These are phyloP conservation scores for Napeogenes inachia DNA, from an alignment of 2,888 invertebrate species.

Conservation along the genomic window DNA sequence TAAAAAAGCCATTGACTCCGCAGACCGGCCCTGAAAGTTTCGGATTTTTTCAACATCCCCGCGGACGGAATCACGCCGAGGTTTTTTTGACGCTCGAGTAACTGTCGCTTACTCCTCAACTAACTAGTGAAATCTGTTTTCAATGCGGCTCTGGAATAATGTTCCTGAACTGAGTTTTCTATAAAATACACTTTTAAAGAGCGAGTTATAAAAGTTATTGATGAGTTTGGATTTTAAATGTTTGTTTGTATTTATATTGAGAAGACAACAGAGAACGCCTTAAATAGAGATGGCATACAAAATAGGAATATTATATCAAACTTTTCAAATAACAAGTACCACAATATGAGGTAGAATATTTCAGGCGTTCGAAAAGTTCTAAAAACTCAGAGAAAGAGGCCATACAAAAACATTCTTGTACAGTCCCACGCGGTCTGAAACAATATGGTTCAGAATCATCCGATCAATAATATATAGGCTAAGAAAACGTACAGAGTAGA, in stretches of 20 bases:
- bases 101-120: slow-evolving; percentile 58
- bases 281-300: background rate
- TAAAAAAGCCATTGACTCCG: slow-evolving; percentile 76
- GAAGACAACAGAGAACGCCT: background rate
- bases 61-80: slow-evolving; percentile 56
- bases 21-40: slow-evolving; percentile 65
- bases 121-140: slow-evolving; percentile 47
- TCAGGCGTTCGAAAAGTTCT: background rate
- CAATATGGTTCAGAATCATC: slow-evolving; percentile 53
- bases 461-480: slow-evolving; percentile 76
- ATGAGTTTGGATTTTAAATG: slow-evolving; percentile 6
- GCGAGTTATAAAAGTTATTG: slow-evolving; percentile 2
- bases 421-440: slow-evolving; percentile 35
- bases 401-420: slow-evolving; percentile 4
- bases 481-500: slow-evolving; percentile 53
- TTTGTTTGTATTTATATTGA: background rate
- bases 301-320: background rate
- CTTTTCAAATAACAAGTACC: background rate
- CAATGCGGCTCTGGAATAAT: slow-evolving; percentile 25
- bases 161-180: slow-evolving; percentile 18
- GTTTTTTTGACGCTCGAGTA: slow-evolving; percentile 58
- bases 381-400: background rate
- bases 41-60: slow-evolving; percentile 65
- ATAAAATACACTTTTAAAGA: slow-evolving; percentile 18
- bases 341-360: background rate